Conservation (phyloP, 2,797 vertebrate genomes). For the Microcaecilia unicolor region DNA sequence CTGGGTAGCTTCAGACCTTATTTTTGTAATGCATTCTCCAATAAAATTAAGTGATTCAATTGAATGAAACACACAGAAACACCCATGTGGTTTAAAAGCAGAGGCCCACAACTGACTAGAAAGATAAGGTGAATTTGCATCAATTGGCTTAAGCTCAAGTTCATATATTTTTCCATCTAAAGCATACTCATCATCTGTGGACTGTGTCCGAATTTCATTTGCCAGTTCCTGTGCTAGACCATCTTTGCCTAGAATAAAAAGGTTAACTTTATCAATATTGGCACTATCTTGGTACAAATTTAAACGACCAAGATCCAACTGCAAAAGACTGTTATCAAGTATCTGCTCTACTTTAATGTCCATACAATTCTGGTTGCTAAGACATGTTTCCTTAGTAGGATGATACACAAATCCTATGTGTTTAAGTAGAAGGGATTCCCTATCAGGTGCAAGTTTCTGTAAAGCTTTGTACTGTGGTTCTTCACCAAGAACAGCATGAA, state of each 20-base stretch:
- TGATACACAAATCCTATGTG: constrained; percentile 99
- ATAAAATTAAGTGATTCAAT: constrained; percentile 94
- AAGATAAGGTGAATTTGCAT: constrained; percentile 86
- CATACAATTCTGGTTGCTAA: constrained; percentile 90
- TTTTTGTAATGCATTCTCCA: constrained; percentile 88
- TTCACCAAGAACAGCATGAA: constrained; percentile 89
- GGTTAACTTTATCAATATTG: constrained; percentile 92
- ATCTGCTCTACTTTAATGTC: constrained; percentile 95
- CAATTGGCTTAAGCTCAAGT: constrained; percentile 86
- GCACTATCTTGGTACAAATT: constrained; percentile 87
- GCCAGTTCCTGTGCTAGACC: constrained; percentile 90
- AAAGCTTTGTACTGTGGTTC: constrained; percentile 95
- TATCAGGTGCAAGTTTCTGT: constrained; percentile 94
- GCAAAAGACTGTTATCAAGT: constrained; percentile 82
- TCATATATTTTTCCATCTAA: constrained; percentile 98
- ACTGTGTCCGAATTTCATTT: constrained; percentile 95
- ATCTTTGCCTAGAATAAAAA: constrained; percentile 94
- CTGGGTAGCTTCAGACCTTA: constrained; percentile 84
- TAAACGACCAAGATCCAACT: constrained; percentile 81
- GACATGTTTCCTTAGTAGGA: constrained; percentile 96
- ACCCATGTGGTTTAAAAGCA: constrained; percentile 91
- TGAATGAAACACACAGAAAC: constrained; percentile 95
- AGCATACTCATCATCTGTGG: constrained; percentile 95
- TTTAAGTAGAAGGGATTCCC: constrained; percentile 93
- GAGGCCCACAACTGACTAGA: constrained; percentile 85